Evolutionary conservation across 2,113 vertebrate genomes (phyloP), one percentile per base, ranked within the genome.

Genomic region (Caloenas nicobarica): DNA sequence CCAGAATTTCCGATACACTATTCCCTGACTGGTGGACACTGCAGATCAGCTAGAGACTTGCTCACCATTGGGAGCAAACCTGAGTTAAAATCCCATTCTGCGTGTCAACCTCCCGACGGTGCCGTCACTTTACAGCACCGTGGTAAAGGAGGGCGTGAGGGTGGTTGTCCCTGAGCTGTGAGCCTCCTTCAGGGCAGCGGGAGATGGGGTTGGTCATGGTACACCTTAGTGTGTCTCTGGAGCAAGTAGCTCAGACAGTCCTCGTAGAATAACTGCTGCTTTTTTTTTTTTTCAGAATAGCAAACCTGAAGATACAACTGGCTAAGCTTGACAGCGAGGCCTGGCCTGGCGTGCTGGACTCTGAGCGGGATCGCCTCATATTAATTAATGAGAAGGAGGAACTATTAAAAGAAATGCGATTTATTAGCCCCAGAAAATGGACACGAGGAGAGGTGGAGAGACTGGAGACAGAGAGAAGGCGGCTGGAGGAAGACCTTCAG

Each of bases 341-440:
- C 26, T 99, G 99, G 99, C 99, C 99, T 4, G 99, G 99, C 0
- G 98, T 99, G 92, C 98, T 99, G 88, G 99, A 99, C 97, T 99
- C 99, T 0, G 99, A 99, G 97, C 97, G 99, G 33, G 99, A 99
- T 89, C 98, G 99, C 10, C 98, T 99, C 51, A 99, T 99, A 92
- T 97, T 99, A 83, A 99, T 99, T 96, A 99, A 98, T 4, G 99
- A 99, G 97, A 99, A 99, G 93, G 99, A 99, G 96, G 99, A 99
- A 97, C 98, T 99, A 40, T 97, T 99, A 74, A 99, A 99, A 95
- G 99, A 99, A 97, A 99, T 99, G 98, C 98, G 99, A 68, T 99
- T 99, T 88, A 95, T 98, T 76, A 98, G 97, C 48, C 99, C 99
- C 14, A 97, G 98, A 11, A 98, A 98, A 71, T 98, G 98, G 93